These are phyloP conservation scores for Pheucticus melanocephalus DNA, from an alignment of 2,113 vertebrate species.

Conservation along the genomic window DNA sequence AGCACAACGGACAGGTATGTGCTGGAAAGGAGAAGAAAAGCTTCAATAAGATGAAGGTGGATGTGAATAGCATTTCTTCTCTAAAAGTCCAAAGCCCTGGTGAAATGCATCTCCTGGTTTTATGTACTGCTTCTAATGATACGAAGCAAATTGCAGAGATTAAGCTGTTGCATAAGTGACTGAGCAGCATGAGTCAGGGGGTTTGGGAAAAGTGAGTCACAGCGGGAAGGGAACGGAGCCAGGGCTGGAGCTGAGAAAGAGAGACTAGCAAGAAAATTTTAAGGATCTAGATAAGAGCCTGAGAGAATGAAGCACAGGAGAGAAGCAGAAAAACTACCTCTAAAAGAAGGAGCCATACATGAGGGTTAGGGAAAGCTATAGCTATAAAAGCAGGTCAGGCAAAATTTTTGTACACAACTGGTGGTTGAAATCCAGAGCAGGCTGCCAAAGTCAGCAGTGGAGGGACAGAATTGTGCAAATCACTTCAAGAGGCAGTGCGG, in stretches of 20 bases:
- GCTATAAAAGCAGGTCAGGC: constrained; percentile 45
- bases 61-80: not conserved
- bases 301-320: not conserved
- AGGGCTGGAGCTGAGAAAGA: constrained; percentile 49
- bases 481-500: constrained; percentile 42
- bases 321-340: not conserved
- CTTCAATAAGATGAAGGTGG: not conserved
- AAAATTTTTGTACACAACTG: constrained; percentile 47
- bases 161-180: constrained; percentile 78
- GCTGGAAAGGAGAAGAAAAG: not conserved
- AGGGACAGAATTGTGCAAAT: constrained; percentile 63
- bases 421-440: not conserved
- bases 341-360: not conserved
- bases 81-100: not conserved
- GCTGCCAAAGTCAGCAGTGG: constrained; percentile 72
- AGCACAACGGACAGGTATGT: not conserved
- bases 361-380: not conserved
- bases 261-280: constrained; percentile 34
- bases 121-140: constrained; percentile 65
- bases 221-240: constrained; percentile 40
- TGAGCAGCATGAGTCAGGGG: constrained; percentile 77
- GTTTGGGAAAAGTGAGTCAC: constrained; percentile 80
- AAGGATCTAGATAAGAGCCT: constrained; percentile 43
- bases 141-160: constrained; percentile 73
- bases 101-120: constrained; percentile 39